Evolutionary conservation across 1,140 invertebrate genomes (phyloP), one percentile per base, ranked within the genome.

Genomic region (Chymomyza costata): DNA sequence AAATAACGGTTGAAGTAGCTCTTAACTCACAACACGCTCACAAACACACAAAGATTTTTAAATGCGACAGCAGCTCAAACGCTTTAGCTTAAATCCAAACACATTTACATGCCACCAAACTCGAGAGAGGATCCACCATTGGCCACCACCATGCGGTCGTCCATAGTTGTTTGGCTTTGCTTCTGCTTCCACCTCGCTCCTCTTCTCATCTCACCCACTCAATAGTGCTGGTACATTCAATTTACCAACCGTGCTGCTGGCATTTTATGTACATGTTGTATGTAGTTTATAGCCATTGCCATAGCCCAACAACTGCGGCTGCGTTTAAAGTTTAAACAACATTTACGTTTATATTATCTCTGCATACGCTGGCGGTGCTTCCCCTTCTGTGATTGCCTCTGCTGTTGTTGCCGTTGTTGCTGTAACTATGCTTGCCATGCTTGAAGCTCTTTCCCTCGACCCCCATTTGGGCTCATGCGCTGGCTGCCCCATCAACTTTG

Each of bases 341-440:
- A 56, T 78, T 76, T 80, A 76, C 66, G 53, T 78, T 76, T 80
- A 70, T 64, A 80, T 64, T 80, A 76, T 78, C 71, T 71, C 57
- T 30, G 45, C 34, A 25, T n/a, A n/a, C 35, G 34, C 34, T 39
- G 7, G n/a, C 40, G n/a, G n/a, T n/a, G n/a, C n/a, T n/a, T n/a
- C n/a, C n/a, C n/a, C n/a, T n/a, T n/a, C n/a, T n/a, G n/a, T n/a
- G n/a, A n/a, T n/a, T n/a, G n/a, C n/a, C n/a, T n/a, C n/a, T n/a
- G n/a, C n/a, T n/a, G n/a, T n/a, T n/a, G n/a, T n/a, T n/a, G n/a
- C n/a, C n/a, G n/a, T n/a, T n/a, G n/a, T n/a, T n/a, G n/a, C n/a
- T n/a, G n/a, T n/a, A n/a, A n/a, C n/a, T n/a, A n/a, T 37, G 31
- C 15, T 38, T 41, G 34, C 32, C 44, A 17, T 19, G 18, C 21